Evolutionary conservation across 2,888 invertebrate genomes (phyloP), one percentile per base, ranked within the genome.

Genomic region (Nemotelus pantherinus): DNA sequence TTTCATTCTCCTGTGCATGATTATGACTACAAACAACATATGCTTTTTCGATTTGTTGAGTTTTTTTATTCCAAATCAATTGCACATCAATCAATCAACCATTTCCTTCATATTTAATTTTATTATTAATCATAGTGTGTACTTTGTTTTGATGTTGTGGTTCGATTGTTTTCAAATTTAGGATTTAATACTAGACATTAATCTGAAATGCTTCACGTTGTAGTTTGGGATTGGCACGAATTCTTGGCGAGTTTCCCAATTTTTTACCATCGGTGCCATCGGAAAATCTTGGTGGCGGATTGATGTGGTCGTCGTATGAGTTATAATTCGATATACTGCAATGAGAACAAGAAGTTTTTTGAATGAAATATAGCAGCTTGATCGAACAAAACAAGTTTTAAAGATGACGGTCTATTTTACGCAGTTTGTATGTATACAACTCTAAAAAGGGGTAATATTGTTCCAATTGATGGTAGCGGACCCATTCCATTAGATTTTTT

Each of bases 271-370:
- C 87, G 82, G 85, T 89, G 80, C 83, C 83, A 83, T 95, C 95
- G 83, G 95, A 94, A 90, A 95, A 95, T 81, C 95, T 92, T 84
- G 93, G 92, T 84, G 95, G 95, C 84, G 95, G 95, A 89, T 95
- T 93, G 85, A 94, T 93, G 87, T 93, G 92, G 84, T 94, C 93
- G 89, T 92, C 93, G 90, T 93, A 94, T 87, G 92, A 93, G 83
- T 92, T 92, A 88, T 92, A 92, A 88, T 93, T 93, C 82, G 93
- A 93, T 90, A 93, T 93, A 89, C 93, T 93, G 89, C 81, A 88
- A 83, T 65, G 44, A 64, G 41, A 65, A 76, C 72, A 60, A 4
- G 58, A 58, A 58, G 25, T 58, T 25, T n/a, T n/a, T 25, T 25
- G 25, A 25, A 25, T 25, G 25, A 25, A 25, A 25, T 25, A 25